Conservation (phyloP, 2,888 invertebrate species). For the Hypselothyrea guttata region DNA sequence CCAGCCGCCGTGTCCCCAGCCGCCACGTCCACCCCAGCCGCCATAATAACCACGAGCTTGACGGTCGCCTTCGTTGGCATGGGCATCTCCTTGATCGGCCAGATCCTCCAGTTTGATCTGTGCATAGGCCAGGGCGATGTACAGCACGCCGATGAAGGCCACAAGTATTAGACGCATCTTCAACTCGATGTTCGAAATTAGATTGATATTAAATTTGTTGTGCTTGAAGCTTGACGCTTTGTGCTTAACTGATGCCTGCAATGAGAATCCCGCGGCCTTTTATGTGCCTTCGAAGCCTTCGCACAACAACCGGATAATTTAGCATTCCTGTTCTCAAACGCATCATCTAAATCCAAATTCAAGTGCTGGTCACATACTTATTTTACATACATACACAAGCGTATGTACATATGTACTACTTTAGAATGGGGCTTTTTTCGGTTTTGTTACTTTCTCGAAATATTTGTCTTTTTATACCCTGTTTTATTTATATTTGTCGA, state of each 20-base stretch:
- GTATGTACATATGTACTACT: too few relatives aligned
- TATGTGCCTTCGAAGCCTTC: conserved; percentile 17
- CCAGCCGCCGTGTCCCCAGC: conserved; percentile 27
- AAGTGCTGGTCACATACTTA: conserved; percentile 1
- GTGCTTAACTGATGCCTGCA: conserved; percentile 31
- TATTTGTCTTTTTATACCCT: conserved; percentile 7
- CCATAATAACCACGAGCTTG: conserved; percentile 41
- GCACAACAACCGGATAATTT: conserved; percentile 18
- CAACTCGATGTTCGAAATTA: not conserved
- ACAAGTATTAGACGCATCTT: conserved; percentile 56
- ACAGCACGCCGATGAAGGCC: conserved; percentile 46
- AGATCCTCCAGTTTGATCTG: conserved; percentile 45
- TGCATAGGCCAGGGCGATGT: conserved; percentile 42
- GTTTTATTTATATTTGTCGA: not conserved
- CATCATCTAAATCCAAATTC: conserved; percentile 16
- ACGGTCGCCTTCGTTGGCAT: conserved; percentile 60
- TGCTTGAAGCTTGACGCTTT: conserved; percentile 9
- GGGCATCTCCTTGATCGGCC: conserved; percentile 41
- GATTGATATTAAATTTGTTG: not conserved
- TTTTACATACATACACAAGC: not conserved
- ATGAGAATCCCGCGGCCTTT: conserved; percentile 23
- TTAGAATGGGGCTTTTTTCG: conserved; percentile 14
- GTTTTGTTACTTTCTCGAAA: conserved; percentile 10
- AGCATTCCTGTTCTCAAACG: conserved; percentile 20
- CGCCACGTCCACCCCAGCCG: conserved; percentile 2